Conservation (phyloP, 2,113 vertebrate genomes). For the Paralichthys olivaceus region DNA sequence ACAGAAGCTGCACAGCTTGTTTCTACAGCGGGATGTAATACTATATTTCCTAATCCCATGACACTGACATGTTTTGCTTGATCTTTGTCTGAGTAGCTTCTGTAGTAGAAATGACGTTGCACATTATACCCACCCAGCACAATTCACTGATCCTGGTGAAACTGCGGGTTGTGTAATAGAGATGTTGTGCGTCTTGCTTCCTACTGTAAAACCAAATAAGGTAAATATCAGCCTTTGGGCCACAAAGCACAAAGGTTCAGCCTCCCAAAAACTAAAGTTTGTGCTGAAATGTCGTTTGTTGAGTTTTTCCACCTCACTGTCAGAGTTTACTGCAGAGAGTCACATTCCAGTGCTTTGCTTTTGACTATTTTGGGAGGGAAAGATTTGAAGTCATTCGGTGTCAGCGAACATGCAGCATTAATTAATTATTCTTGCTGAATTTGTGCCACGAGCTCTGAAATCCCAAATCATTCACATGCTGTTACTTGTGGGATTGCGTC, state of each 20-base stretch:
- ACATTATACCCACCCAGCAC: too few relatives aligned
- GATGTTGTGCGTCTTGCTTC: too few relatives aligned
- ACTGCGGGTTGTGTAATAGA: too few relatives aligned
- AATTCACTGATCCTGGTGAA: too few relatives aligned
- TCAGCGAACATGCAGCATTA: conserved; percentile 40
- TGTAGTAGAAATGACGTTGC: too few relatives aligned
- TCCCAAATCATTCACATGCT: conserved; percentile 60
- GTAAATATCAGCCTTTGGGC: background rate
- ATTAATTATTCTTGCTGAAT: conserved; percentile 63
- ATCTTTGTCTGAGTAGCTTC: too few relatives aligned
- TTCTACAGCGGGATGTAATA: background rate
- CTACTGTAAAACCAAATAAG: background rate
- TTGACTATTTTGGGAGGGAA: background rate
- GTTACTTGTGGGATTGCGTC: conserved; percentile 53
- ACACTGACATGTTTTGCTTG: too few relatives aligned
- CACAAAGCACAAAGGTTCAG: too few relatives aligned
- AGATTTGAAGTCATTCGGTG: conserved; percentile 13
- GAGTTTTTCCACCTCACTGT: background rate
- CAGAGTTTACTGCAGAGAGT: background rate
- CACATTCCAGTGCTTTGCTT: background rate
- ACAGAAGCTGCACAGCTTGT: background rate
- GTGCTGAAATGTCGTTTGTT: too few relatives aligned
- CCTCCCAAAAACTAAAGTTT: too few relatives aligned
- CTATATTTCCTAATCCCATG: background rate
- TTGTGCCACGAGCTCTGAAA: conserved; percentile 53